Base-by-base conservation (phyloP, 1,140 invertebrate species). In the Periplaneta americana region DNA sequence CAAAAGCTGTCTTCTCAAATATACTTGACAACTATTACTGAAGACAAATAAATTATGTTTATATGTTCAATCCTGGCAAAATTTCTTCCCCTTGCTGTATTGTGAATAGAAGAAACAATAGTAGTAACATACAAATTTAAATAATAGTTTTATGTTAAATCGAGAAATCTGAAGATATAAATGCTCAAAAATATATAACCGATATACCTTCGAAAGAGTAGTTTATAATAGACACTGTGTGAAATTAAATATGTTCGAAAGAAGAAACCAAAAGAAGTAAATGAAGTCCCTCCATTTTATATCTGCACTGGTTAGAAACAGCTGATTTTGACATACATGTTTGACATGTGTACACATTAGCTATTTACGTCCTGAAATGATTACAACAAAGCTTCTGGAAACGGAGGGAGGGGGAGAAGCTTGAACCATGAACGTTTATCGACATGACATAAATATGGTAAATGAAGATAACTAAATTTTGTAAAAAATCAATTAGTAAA, bases 1-100 rank as follows among this genome's bases (percentile, higher is more conserved):
- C 34, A 77, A n/a, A 77, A 10, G 28, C 8, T 34, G 31, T n/a
- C 76, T 78, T 78, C 76, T n/a, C 76, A 78, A 78, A 78, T 36
- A 34, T 13, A 36, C 13, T 37, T 28, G 13, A 78, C 28, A 39
- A 39, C 13, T 1, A 76, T 8, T 17, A 17, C 10, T n/a, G 22
- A 34, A 10, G 33, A 36, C 22, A 31, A 77, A 77, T 77, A 34
- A 77, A 36, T 31, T 75, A 78, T 37, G 36, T 28, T n/a, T 66
- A 6, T 28, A 8, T 13, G 28, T n/a, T 66, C 48, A 66, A 2
- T n/a, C 28, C 48, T 66, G 48, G 48, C 48, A 6, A 66, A 2
- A 48, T 5, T 66, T n/a, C 48, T 66, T n/a, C n/a, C 48, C 22
- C 22, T 66, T 13, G 13, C 4, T n/a, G 48, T 66, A 66, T 28